Base-by-base conservation (phyloP, 2,888 invertebrate species). In the Epicampocera succincta region DNA sequence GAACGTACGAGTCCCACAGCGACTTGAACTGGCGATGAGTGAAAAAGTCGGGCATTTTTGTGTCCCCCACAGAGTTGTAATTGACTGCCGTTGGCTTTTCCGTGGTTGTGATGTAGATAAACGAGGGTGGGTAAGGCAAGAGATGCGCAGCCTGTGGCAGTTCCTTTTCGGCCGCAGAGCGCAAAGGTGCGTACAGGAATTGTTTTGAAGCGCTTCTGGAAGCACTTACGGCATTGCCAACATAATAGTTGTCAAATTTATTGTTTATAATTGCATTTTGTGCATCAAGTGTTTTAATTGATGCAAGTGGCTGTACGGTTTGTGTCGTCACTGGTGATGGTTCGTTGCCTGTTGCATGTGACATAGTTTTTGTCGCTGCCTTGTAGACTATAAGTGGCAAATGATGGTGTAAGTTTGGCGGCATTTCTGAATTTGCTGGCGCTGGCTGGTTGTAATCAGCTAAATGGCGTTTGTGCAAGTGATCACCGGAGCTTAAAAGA, bases 1-100 rank as follows among this genome's bases (percentile, higher is more conserved):
- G 94, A 73, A 93, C 92, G 69, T 93, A 93, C 0, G 94, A 93
- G 56, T 93, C 93, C 6, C 93, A 85, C 60, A 94, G 88, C 5
- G 93, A 93, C 4, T 92, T 91, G 0, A 93, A 92, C 11, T 85
- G 86, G 1, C 91, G 88, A 25, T 86, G 86, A 0, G 85, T 84
- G 61, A 89, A 90, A 1, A 88, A 84, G 84, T 90, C 90, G 0
- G 88, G 87, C 9, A 87, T 83, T 13, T 44, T 71, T 8, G 50
- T 29, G n/a, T 60, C 33, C 33, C 8, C n/a, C 5, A 40, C 50
- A 2, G 56, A 1, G 5, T 58, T 60, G 9, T 38, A 66, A 19
- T 33, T 48, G 11, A 58, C 11, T 12, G 17, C 13, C 1, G 33
- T 33, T 33, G 80, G 66, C 0, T 38, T 58, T 9, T 71, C 63